Conservation (phyloP, 2,797 vertebrate species). For the Phalloptychus januarius region DNA sequence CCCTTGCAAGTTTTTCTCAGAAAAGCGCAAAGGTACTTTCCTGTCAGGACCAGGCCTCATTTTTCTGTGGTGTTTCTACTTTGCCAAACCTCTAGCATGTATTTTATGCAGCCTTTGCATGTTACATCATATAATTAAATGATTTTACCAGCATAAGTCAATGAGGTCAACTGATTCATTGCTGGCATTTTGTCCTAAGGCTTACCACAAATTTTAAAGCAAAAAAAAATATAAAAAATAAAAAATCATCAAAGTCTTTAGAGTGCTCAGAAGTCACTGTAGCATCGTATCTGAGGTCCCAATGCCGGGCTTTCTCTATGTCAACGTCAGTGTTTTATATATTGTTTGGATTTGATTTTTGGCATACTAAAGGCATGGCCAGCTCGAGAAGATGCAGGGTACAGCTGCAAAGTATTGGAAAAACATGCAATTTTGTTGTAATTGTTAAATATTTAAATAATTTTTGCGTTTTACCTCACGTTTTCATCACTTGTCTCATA, state of each 20-base stretch:
- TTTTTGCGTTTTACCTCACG: neutral
- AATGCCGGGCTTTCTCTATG: too few relatives aligned
- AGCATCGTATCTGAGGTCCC: neutral
- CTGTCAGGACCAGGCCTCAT: neutral
- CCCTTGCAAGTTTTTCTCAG: neutral
- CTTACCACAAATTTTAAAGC: neutral
- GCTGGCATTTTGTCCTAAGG: neutral
- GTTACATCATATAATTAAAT: neutral
- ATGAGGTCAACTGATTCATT: neutral
- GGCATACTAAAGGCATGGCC: neutral
- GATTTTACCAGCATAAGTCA: neutral
- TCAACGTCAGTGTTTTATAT: neutral
- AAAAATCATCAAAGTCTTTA: neutral
- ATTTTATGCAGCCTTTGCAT: neutral
- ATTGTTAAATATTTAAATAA: neutral
- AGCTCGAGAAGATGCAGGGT: neutral
- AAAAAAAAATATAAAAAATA: neutral
- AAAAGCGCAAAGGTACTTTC: neutral
- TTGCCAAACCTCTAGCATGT: neutral
- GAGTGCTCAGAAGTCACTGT: neutral
- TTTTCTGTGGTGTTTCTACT: neutral
- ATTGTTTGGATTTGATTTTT: neutral
- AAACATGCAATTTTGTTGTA: neutral
- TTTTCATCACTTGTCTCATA: neutral
- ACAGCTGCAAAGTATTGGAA: neutral